Evolutionary conservation across 2,888 invertebrate genomes (phyloP).

Genomic region (Epinotia bilunana): DNA sequence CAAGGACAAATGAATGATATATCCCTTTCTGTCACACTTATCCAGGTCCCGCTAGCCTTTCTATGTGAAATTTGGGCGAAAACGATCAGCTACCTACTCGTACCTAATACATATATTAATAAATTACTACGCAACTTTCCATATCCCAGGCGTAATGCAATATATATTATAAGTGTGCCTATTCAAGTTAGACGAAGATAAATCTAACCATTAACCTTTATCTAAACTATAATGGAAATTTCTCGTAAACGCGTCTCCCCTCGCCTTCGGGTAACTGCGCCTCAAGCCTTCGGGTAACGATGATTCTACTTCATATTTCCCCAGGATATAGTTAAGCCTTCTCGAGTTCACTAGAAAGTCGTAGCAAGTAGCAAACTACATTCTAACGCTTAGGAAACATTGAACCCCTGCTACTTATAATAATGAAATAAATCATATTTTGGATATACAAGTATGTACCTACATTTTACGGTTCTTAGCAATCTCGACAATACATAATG

Average conservation of each 20-base stretch:
- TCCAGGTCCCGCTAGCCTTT: no score
- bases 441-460: no score
- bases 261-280: neutral
- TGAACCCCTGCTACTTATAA: neutral
- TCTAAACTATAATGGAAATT: slow-evolving; percentile 13
- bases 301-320: slow-evolving; percentile 9
- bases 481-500: neutral
- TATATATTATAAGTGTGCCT: neutral
- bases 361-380: slow-evolving; percentile 1
- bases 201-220: slow-evolving; percentile 8
- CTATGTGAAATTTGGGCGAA: no score
- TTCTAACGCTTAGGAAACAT: neutral
- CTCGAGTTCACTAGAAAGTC: slow-evolving; percentile 8
- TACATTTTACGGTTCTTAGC: no score
- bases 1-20: no score
- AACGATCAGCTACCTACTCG: no score
- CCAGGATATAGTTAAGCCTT: slow-evolving; percentile 1
- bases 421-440: no score
- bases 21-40: no score
- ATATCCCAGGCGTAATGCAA: no score
- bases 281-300: slow-evolving; percentile 1
- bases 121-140: no score
- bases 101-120: no score
- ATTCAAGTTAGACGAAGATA: slow-evolving; percentile 1
- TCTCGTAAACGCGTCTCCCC: slow-evolving; percentile 11